These are phyloP conservation scores for Arizona elegans DNA, from an alignment of 2,113 vertebrate genomes.

Conservation along the genomic window DNA sequence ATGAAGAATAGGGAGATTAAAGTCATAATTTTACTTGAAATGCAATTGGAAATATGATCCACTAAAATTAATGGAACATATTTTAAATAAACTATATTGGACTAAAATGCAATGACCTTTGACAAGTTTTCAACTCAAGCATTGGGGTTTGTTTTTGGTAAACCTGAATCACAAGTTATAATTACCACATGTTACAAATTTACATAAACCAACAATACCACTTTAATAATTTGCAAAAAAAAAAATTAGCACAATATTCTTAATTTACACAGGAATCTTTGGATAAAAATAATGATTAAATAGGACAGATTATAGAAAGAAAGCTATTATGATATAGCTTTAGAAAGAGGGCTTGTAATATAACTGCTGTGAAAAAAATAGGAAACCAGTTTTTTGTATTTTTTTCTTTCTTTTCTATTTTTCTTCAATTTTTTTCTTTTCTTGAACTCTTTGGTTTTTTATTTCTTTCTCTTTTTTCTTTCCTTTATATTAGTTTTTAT, in stretches of 20 bases:
- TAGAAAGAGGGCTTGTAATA: too few species aligned
- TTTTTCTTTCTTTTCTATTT: too few species aligned
- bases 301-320: too few species aligned
- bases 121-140: not conserved
- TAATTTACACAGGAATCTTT: not conserved
- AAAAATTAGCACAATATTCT: fast-evolving
- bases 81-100: not conserved
- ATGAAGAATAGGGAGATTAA: not conserved
- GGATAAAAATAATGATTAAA: too few species aligned
- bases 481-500: too few species aligned
- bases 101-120: not conserved
- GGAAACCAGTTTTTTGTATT: too few species aligned
- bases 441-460: too few species aligned
- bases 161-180: not conserved
- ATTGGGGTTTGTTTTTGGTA: not conserved
- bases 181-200: not conserved
- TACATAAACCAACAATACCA: not conserved
- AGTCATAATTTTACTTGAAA: not conserved
- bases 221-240: slow-evolving; percentile 4
- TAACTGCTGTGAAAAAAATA: too few species aligned
- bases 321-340: too few species aligned
- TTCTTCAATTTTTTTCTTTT: too few species aligned
- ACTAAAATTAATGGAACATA: not conserved
- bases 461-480: too few species aligned
- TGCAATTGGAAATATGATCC: not conserved